These are phyloP conservation scores for Aurelia coerulea DNA, from an alignment of 30 jellyfish, hydroid and myxozoan genomes.

Conservation along the genomic window DNA sequence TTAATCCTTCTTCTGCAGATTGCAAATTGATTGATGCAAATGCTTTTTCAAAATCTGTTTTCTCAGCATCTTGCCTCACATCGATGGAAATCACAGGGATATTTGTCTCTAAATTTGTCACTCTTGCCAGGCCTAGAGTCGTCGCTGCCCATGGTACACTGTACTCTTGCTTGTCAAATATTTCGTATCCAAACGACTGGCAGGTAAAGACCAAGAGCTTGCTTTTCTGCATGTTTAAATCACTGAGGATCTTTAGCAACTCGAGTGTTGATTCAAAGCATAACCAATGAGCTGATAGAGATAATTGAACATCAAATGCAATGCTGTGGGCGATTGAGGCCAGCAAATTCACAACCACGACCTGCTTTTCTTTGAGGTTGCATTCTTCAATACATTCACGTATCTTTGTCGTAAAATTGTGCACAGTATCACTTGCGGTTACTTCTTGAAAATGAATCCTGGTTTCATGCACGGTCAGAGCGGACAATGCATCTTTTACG, in stretches of 20 bases:
- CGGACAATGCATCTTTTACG: slow-evolving; percentile 7
- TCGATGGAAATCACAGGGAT: slow-evolving; percentile 60
- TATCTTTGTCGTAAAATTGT: background rate
- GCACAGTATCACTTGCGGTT: slow-evolving; percentile 16
- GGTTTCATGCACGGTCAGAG: slow-evolving; percentile 6
- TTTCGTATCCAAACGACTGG: slow-evolving; percentile 24
- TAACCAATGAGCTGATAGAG: slow-evolving; percentile 63
- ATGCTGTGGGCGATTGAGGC: slow-evolving; percentile 29
- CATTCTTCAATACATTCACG: background rate
- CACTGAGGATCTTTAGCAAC: slow-evolving; percentile 31
- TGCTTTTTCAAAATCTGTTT: slow-evolving; percentile 40
- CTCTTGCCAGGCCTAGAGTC: slow-evolving; percentile 64
- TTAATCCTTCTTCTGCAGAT: slow-evolving; percentile 51
- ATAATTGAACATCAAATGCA: background rate
- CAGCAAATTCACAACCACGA: slow-evolving; percentile 52
- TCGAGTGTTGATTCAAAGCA: slow-evolving; percentile 66
- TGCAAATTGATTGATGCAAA: slow-evolving; percentile 9
- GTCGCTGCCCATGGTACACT: slow-evolving; percentile 76
- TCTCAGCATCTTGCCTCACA: slow-evolving; percentile 22
- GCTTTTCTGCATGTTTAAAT: slow-evolving; percentile 9
- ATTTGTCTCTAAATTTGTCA: slow-evolving; percentile 46
- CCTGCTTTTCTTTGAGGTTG: background rate
- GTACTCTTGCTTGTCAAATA: background rate
- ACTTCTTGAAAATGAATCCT: slow-evolving; percentile 4
- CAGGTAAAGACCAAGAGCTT: slow-evolving; percentile 35